A percentile compares a stretch with the other conserved stretches of the same genome.
Evolutionary conservation across 2,888 invertebrate genomes (phyloP).

Genomic region (Pollenia angustigena): DNA sequence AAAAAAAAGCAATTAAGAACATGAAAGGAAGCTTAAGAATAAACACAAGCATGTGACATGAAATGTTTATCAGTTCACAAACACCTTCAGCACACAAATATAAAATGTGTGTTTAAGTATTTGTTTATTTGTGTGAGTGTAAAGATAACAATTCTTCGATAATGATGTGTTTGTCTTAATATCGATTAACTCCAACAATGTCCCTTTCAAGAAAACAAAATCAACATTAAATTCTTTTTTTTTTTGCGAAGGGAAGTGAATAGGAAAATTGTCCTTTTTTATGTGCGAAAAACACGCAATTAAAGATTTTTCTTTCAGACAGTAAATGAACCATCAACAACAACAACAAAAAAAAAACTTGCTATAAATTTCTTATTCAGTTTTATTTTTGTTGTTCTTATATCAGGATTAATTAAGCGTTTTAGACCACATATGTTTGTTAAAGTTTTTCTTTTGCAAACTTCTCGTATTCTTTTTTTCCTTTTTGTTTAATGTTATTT

Average conservation of each 20-base stretch:
- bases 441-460: conserved; percentile 50
- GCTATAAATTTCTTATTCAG: conserved; percentile 75
- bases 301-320: conserved; percentile 59
- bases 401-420: conserved; percentile 79
- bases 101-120: conserved; percentile 1
- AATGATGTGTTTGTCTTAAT: conserved; percentile 73
- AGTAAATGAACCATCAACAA: conserved; percentile 71
- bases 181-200: conserved; percentile 66
- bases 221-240: conserved; percentile 17
- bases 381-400: conserved; percentile 69
- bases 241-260: conserved; percentile 12
- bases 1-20: conserved; percentile 84
- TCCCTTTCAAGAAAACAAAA: conserved; percentile 40
- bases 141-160: conserved; percentile 67
- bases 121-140: conserved; percentile 11
- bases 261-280: conserved; percentile 60
- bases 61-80: conserved; percentile 78
- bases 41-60: conserved; percentile 81
- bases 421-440: conserved; percentile 67
- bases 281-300: conserved; percentile 65
- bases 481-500: background rate
- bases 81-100: conserved; percentile 54
- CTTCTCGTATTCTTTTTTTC: conserved; percentile 34
- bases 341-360: background rate
- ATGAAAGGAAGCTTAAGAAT: conserved; percentile 84